These are phyloP conservation scores for Anomalospiza imberbis DNA, from an alignment of 2,797 vertebrate species.

Conservation along the genomic window DNA sequence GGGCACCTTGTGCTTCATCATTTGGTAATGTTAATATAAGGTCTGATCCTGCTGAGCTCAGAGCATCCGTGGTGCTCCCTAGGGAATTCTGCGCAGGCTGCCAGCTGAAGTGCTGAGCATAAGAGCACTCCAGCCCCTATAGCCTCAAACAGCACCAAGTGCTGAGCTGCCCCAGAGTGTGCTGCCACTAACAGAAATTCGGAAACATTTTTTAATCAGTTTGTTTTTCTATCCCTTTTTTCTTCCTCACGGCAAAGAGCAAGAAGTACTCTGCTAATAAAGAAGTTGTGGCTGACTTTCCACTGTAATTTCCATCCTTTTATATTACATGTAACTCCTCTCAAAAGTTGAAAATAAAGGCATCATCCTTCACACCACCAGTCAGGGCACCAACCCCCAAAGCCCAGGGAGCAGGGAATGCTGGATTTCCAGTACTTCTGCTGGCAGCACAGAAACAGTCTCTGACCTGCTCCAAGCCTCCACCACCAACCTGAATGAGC, in stretches of 20 bases:
- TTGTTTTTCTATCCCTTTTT: background rate
- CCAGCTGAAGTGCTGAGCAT: background rate
- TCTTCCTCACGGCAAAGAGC: background rate
- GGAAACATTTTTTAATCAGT: background rate
- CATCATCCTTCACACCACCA: background rate
- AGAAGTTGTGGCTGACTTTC: background rate
- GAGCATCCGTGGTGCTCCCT: background rate
- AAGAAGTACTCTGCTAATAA: background rate
- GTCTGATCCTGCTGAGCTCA: background rate
- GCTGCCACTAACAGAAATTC: background rate
- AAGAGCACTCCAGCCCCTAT: background rate
- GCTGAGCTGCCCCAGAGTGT: rapidly evolving
- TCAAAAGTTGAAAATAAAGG: background rate
- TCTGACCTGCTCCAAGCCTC: background rate
- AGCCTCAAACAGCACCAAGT: background rate
- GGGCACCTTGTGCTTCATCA: rapidly evolving
- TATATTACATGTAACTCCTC: background rate
- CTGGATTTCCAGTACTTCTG: background rate
- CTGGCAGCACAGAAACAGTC: background rate
- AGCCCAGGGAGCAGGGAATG: background rate
- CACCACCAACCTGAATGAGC: background rate
- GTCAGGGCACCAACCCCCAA: background rate
- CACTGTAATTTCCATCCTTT: background rate
- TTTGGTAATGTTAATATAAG: background rate
- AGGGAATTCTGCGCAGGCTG: background rate